Base-by-base conservation (phyloP, 2,888 invertebrate genomes). In the Heliconius hortense region DNA sequence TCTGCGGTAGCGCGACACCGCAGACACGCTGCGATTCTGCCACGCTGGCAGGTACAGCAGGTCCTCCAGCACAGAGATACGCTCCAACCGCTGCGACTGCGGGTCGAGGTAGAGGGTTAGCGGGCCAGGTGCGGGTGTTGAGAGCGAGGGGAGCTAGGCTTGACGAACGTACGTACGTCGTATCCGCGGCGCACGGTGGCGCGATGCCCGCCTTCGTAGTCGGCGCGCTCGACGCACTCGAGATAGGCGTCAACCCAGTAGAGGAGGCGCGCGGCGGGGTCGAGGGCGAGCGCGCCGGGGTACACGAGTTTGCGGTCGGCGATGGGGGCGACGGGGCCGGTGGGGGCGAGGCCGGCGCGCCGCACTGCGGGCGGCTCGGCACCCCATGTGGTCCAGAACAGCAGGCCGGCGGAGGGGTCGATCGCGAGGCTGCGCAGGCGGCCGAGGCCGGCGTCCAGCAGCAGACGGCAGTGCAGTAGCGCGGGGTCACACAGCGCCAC, bases 191-290 rank as follows among this genome's bases (percentile, higher is more conserved):
- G 91, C 73, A 96, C 90, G 8, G 96, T 96, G 84, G 90, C 91
- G 74, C 97, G 93, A 83, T 95, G 95, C 24, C 89, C 90, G 15
- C 97, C 97, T 85, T 96, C 95, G 89, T 97, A 98, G 91, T 97
- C 96, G 31, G 96, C 95, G 77, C 96, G 94, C 90, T 97, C 97
- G 8, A 98, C 95, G 83, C 95, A 96, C 91, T 97, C 97, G 82
- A 97, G 94, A 90, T 97, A 97, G 11, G 96, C 95, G 89, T 98
- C 98, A 74, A 96, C 96, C 97, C 97, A 97, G 90, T 97, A 97
- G 31, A 97, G 95, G 83, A 95, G 95, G 83, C 95, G 94, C 72
- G 95, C 95, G 59, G 97, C 95, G 80, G 95, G 95, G 91, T 98
- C 97, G 72, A 97, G 94, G 26, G 96, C 94, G 53, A 97, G 94